Evolutionary conservation across 2,888 invertebrate species (phyloP).

Genomic region (Tachina lurida): DNA sequence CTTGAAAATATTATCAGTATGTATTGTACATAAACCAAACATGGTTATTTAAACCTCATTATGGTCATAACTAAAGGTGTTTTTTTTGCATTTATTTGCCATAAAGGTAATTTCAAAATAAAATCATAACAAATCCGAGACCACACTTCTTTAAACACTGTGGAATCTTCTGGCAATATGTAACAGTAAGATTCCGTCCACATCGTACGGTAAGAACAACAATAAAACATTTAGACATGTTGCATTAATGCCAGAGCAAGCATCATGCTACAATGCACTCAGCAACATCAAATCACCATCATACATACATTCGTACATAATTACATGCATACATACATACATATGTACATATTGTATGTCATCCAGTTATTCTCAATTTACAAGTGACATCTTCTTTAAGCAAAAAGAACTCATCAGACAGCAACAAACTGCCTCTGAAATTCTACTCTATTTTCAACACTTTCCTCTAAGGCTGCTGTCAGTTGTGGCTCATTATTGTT

Average conservation of each 20-base stretch:
- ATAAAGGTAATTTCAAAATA: slow-evolving; percentile 65
- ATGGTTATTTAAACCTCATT: slow-evolving; percentile 58
- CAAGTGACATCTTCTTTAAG: slow-evolving; percentile 71
- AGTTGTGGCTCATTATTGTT: slow-evolving; percentile 19
- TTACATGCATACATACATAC: not conserved
- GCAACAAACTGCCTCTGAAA: slow-evolving; percentile 27
- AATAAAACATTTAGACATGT: slow-evolving; percentile 35
- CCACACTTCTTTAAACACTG: slow-evolving; percentile 57
- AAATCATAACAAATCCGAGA: slow-evolving; percentile 58
- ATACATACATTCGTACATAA: not conserved
- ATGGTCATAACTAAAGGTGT: slow-evolving; percentile 68
- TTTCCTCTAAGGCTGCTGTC: slow-evolving; percentile 48
- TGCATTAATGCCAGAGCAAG: slow-evolving; percentile 40
- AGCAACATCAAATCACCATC: not conserved
- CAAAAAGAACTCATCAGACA: slow-evolving; percentile 44
- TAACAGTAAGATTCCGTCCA: slow-evolving; percentile 17
- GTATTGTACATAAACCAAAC: slow-evolving; percentile 23
- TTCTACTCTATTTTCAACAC: slow-evolving; percentile 70
- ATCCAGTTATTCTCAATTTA: slow-evolving; percentile 50
- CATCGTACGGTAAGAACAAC: slow-evolving; percentile 15
- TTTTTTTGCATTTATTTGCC: slow-evolving; percentile 30
- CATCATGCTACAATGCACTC: slow-evolving; percentile 53
- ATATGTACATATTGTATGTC: slow-evolving; percentile 22
- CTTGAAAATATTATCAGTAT: slow-evolving; percentile 1
- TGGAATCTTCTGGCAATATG: slow-evolving; percentile 17